Evolutionary conservation across 1,140 invertebrate species (phyloP), one percentile per base, ranked within the genome.

Genomic region (Eupristina koningsbergeri): DNA sequence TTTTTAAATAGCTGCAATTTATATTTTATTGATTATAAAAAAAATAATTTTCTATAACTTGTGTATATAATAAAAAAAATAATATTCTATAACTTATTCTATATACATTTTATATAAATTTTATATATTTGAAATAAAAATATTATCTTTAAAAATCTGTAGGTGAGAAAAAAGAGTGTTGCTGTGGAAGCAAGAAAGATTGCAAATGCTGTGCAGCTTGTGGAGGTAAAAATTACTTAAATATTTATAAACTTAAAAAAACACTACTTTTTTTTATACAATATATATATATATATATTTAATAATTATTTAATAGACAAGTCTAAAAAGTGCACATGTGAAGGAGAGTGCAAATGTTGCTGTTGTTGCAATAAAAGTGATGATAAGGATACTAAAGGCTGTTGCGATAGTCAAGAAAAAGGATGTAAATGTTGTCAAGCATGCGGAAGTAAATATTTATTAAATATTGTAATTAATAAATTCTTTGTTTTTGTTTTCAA

Each of bases 341-440:
- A 67, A 73, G 26, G 45, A 31, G 17, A 0, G 34, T 80, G 79
- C 34, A 80, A 80, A 58, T 80, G 79, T 39, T 80, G 79, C 45
- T 45, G 73, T 39, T 79, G 22, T 6, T 80, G 78, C 9, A 17
- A 11, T 39, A 36, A 34, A 26, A 31, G 1, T 31, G 29, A 61
- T 6, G 41, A 45, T 15, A 75, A 81, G n/a, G 17, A 61, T 7
- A 3, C 69, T 53, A 22, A 15, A 53, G 34, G 31, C 5, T 83
- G 75, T 45, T 78, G 75, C 17, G 58, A 36, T 50, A 47, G 0
- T 2, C 19, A 53, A 34, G 36, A 11, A 8, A 39, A 5, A 36
- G 64, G 19, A 58, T 83, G 82, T 26, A 79, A 73, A 39, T 83
- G 82, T 29, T 83, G 82, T 45, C 36, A 45, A 29, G 82, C 82